Base-by-base conservation (phyloP, 2,888 invertebrate species). In the Eremobia ochroleuca region DNA sequence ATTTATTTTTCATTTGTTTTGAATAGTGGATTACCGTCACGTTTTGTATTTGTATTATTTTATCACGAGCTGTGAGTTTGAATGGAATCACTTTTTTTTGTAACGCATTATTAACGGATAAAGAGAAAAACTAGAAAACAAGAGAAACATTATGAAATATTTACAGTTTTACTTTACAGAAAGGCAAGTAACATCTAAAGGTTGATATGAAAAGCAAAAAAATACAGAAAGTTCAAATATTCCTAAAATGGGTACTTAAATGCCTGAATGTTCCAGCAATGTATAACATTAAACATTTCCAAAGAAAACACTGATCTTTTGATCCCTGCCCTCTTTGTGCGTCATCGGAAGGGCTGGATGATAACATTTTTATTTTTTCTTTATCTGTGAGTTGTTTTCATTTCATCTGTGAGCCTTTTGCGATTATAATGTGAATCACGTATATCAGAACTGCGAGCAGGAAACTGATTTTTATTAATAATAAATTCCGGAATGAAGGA, bases 221-320 rank as follows among this genome's bases (percentile, higher is more conserved):
- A 61, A 71, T 28, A 52, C n/a, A 5, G 9, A 59, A 65, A 28
- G 67, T 61, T 70, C 67, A 77, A 65, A 81, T 65, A 75, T 43
- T 64, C 28, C 59, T 59, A 15, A 85, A 73, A 58, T 68, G 21
- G 40, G 43, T 55, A 71, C 62, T 55, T 72, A 58, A 70, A 72
- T 73, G 73, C 71, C 58, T 61, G 72, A 64, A 75, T 49, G 65
- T 82, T 66, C 52, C 55, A 79, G 61, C 81, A 77, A 83, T 75
- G 86, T 86, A 76, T 75, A 79, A 82, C 66, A 75, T 76, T 80
- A 64, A 81, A 82, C 79, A 88, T 89, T 83, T 88, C 87, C 86
- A 91, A 91, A 90, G 89, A 87, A 89, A 90, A 79, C 76, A 77
- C 68, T 75, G 82, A 84, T 82, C 77, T 85, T 82, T 88, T 89